These are phyloP conservation scores for Gadus macrocephalus DNA, from an alignment of 2,113 vertebrate genomes.

Conservation along the genomic window DNA sequence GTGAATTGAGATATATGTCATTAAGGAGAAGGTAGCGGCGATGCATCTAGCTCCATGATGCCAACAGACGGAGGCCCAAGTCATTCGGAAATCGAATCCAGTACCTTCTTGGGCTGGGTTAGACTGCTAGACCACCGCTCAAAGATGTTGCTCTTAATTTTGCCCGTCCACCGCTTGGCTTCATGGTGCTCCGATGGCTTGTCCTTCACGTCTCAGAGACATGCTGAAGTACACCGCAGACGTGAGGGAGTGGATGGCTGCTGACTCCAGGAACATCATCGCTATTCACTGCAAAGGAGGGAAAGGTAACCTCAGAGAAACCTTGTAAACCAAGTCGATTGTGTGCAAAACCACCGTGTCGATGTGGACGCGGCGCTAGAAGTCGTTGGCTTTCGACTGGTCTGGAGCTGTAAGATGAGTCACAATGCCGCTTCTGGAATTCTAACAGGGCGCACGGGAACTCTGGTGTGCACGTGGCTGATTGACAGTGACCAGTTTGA, in stretches of 20 bases:
- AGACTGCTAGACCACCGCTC: too few species aligned
- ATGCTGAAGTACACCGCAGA: slow-evolving; percentile 84
- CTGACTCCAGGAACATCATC: slow-evolving; percentile 79
- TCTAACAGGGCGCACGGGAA: slow-evolving; percentile 87
- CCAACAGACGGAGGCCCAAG: too few species aligned
- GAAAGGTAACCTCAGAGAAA: slow-evolving; percentile 76
- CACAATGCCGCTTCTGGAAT: slow-evolving; percentile 8
- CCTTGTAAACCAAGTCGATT: too few species aligned
- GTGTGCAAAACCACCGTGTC: too few species aligned
- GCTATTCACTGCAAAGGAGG: slow-evolving; percentile 96
- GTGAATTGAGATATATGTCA: too few species aligned
- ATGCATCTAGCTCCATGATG: too few species aligned
- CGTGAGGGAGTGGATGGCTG: slow-evolving; percentile 84
- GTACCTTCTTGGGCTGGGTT: too few species aligned
- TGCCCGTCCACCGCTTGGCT: neutral
- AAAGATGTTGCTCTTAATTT: neutral
- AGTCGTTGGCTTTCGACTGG: neutral
- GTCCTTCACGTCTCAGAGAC: slow-evolving; percentile 69
- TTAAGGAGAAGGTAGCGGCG: too few species aligned
- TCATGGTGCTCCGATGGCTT: too few species aligned
- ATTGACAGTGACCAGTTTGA: slow-evolving; percentile 84
- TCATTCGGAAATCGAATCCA: too few species aligned
- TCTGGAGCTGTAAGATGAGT: neutral
- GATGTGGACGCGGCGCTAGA: too few species aligned
- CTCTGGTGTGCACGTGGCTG: slow-evolving; percentile 87